phyloP scores from a whole-genome alignment of 2,888 invertebrate genomes.

The Andrena dorsata region DNA sequence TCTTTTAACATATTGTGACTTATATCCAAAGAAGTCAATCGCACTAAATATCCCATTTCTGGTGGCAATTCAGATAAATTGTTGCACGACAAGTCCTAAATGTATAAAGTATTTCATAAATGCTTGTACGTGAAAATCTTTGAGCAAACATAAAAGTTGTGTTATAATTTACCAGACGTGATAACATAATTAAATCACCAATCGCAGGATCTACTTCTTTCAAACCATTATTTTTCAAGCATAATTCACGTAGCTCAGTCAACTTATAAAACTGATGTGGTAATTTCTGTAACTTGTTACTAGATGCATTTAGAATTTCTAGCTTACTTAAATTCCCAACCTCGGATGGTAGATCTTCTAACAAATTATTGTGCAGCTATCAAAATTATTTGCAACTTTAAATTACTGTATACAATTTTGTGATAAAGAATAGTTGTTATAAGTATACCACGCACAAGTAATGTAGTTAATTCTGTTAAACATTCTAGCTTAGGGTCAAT shows the following conservation, averaged over 20 bases:
- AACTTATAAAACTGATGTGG: conserved; percentile 90
- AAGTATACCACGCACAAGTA: conserved; percentile 87
- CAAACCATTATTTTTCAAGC: conserved; percentile 91
- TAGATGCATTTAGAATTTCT: conserved; percentile 89
- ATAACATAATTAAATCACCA: conserved; percentile 92
- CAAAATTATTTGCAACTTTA: conserved; percentile 84
- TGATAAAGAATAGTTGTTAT: conserved; percentile 9
- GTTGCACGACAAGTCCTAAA: conserved; percentile 93
- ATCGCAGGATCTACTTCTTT: conserved; percentile 89
- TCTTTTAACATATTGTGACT: conserved; percentile 91
- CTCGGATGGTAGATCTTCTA: conserved; percentile 90
- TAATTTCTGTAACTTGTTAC: conserved; percentile 88
- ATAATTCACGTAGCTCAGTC: conserved; percentile 89
- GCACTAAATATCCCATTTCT: conserved; percentile 93
- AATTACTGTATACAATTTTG: conserved; percentile 40
- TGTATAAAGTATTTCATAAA: conserved; percentile 6
- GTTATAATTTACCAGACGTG: conserved; percentile 87
- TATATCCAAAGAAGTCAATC: conserved; percentile 90
- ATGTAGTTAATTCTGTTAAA: conserved; percentile 89
- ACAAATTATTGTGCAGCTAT: conserved; percentile 94
- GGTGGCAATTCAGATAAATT: conserved; percentile 90
- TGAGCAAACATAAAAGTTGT: neutral
- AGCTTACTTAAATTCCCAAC: conserved; percentile 90
- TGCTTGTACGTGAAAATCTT: conserved; percentile 2
- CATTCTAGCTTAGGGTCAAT: conserved; percentile 89